Evolutionary conservation across 2,888 invertebrate genomes (phyloP), one percentile per base, ranked within the genome.

Genomic region (Xestobium rufovillosum): DNA sequence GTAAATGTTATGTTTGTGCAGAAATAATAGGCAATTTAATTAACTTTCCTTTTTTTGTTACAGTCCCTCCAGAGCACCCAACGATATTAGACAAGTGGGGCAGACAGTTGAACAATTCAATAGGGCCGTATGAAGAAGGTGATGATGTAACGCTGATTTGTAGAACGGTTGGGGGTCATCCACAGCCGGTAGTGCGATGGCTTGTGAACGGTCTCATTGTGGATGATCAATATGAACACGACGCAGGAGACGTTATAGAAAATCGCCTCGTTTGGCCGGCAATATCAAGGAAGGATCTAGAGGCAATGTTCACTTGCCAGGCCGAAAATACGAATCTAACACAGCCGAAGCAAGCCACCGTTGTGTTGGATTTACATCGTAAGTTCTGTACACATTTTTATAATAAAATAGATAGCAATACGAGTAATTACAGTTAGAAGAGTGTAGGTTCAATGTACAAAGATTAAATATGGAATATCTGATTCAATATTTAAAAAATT

Each of bases 11-110:
- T n/a, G n/a, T n/a, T n/a, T n/a, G n/a, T n/a, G n/a, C n/a, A n/a
- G n/a, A n/a, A n/a, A n/a, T n/a, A n/a, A n/a, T n/a, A n/a, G n/a
- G n/a, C n/a, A n/a, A n/a, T n/a, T n/a, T n/a, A n/a, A n/a, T n/a
- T n/a, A n/a, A n/a, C n/a, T n/a, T n/a, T n/a, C n/a, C 34, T 26
- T 25, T 39, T 31, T 50, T 48, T 56, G 50, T 72, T 70, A 3
- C 76, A 90, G 90, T 90, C 56, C 87, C 89, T 47, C 90, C 90
- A 4, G 87, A 88, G 61, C 81, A 81, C 60, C 87, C 88, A 27
- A 79, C 83, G 49, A 86, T 90, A 55, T 73, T 88, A 56, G 87
- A 90, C 69, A 77, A 83, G 47, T 83, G 81, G 78, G 88, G 89
- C 31, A 78, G 83, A 49, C 79, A 82, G 62, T 73, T 89, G 60